Conservation (phyloP, 2,113 vertebrate genomes). For the Tachycineta bicolor region DNA sequence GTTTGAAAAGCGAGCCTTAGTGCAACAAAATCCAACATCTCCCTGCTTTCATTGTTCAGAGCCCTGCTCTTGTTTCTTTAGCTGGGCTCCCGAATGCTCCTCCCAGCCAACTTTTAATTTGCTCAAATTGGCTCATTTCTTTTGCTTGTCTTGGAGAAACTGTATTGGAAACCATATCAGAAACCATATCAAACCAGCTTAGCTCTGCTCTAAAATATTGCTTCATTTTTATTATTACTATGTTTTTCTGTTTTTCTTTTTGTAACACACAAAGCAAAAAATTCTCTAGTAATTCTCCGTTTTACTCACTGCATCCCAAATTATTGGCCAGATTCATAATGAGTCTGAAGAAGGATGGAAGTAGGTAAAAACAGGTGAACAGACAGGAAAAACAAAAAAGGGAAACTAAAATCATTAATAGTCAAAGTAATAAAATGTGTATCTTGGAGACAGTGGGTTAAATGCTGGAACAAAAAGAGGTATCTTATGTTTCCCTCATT, state of each 20-base stretch:
- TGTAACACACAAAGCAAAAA: neutral
- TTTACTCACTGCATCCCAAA: neutral
- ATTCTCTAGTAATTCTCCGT: neutral
- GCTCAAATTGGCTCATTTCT: neutral
- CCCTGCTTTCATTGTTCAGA: neutral
- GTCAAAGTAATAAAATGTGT: neutral
- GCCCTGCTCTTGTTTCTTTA: neutral
- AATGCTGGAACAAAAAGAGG: neutral
- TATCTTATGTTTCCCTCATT: neutral
- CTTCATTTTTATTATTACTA: neutral
- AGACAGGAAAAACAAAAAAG: neutral
- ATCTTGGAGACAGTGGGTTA: neutral
- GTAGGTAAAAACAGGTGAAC: neutral
- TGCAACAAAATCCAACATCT: neutral
- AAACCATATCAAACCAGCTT: neutral
- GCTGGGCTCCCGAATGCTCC: neutral
- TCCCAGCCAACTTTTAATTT: conserved; percentile 17
- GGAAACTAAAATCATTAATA: neutral
- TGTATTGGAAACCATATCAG: neutral
- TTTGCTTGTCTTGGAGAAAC: neutral
- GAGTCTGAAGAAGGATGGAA: neutral
- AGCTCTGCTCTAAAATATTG: neutral
- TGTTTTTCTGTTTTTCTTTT: neutral
- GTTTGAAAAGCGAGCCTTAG: conserved; percentile 32
- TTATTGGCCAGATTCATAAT: neutral